Conservation (phyloP, 2,113 vertebrate species). For the Rhea pennata region DNA sequence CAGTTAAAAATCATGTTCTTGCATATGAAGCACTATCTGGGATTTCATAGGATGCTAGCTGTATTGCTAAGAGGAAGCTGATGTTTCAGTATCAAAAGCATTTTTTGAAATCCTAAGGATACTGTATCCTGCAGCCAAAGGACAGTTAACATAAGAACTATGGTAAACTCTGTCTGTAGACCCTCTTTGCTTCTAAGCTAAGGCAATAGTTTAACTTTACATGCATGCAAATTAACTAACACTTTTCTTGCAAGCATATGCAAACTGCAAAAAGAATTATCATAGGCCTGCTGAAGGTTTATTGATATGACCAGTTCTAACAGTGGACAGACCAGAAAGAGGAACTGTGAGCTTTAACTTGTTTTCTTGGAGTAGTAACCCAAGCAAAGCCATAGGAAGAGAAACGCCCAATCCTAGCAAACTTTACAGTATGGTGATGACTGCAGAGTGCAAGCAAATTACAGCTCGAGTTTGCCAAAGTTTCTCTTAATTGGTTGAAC, state of each 20-base stretch:
- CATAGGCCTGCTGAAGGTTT: not conserved
- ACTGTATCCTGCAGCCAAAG: not conserved
- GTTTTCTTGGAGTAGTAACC: not conserved
- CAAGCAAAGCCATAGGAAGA: not conserved
- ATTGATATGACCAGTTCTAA: not conserved
- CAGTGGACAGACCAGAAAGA: accelerated
- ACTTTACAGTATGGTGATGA: not conserved
- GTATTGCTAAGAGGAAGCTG: not conserved
- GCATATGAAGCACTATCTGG: not conserved
- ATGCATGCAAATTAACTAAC: not conserved
- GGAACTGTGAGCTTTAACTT: not conserved
- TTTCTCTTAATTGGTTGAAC: not conserved
- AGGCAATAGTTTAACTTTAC: not conserved
- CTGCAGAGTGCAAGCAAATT: not conserved
- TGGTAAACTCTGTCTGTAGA: not conserved
- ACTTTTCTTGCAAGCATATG: not conserved
- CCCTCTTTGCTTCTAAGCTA: not conserved
- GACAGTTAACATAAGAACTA: not conserved
- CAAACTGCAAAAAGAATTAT: not conserved
- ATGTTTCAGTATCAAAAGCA: not conserved
- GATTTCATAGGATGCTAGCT: not conserved
- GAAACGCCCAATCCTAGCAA: not conserved
- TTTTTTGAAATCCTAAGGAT: not conserved
- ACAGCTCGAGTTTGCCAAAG: not conserved
- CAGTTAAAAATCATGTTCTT: not conserved